phyloP scores from a whole-genome alignment of 2,797 vertebrate species.

The Malacoctenus gilli region DNA sequence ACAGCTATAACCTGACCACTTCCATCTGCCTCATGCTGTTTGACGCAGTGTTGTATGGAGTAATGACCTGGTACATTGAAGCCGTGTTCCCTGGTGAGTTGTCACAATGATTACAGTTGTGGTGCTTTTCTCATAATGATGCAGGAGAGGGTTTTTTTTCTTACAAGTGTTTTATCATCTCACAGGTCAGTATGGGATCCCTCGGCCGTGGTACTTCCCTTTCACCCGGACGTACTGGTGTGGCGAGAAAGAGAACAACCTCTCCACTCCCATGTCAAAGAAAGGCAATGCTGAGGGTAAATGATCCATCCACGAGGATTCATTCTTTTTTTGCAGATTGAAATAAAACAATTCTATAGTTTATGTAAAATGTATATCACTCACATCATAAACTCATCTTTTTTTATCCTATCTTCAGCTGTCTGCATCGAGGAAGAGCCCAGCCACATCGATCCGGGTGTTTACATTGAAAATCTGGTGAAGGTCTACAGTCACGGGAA shows the following conservation, averaged over 20 bases:
- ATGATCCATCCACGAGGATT: neutral
- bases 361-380: neutral
- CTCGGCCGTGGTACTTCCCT: slow-evolving; percentile 95
- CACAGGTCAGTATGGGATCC: slow-evolving; percentile 95
- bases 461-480: slow-evolving; percentile 95
- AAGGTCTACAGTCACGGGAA: slow-evolving; percentile 96
- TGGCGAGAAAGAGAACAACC: slow-evolving; percentile 84
- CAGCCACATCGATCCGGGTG: slow-evolving; percentile 89
- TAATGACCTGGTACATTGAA: slow-evolving; percentile 99
- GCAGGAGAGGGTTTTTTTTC: too few relatives aligned
- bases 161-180: neutral
- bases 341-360: neutral
- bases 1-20: slow-evolving; percentile 92
- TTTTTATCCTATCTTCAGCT: slow-evolving; percentile 64
- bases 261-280: slow-evolving; percentile 75
- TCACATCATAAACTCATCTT: too few relatives aligned
- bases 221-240: slow-evolving; percentile 96
- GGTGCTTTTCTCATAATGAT: neutral
- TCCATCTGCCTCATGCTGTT: slow-evolving; percentile 94
- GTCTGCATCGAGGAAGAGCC: slow-evolving; percentile 95
- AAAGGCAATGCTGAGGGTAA: slow-evolving; percentile 88
- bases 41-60: slow-evolving; percentile 89
- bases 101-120: neutral
- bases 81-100: slow-evolving; percentile 93
- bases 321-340: slow-evolving; percentile 1